Conservation (phyloP, 2,888 invertebrate species). For the Nasonia oneida region DNA sequence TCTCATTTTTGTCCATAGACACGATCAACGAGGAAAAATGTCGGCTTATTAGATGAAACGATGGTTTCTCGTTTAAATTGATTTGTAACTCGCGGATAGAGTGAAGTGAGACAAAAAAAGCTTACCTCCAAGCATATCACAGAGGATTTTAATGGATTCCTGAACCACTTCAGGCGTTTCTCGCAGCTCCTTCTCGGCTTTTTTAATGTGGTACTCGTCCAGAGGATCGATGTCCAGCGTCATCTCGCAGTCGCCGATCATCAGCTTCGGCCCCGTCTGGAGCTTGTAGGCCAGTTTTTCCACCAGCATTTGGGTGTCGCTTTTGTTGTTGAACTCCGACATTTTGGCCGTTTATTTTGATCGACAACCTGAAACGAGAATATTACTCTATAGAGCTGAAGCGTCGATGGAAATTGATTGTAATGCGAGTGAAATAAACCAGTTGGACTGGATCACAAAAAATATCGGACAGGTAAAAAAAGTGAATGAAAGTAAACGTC, state of each 20-base stretch:
- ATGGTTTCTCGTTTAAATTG: background rate
- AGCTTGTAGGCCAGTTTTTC: constrained; percentile 11
- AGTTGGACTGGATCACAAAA: background rate
- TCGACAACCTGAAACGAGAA: background rate
- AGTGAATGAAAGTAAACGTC: too few species aligned
- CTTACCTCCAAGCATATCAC: constrained; percentile 79
- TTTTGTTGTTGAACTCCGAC: background rate
- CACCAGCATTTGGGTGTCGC: background rate
- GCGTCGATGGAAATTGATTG: background rate
- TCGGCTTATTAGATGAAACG: background rate
- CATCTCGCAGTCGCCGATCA: constrained; percentile 28
- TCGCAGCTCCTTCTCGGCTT: constrained; percentile 85
- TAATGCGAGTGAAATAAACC: background rate
- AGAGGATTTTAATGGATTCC: constrained; percentile 82
- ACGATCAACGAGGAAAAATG: background rate
- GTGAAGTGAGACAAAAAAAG: background rate
- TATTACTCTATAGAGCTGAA: too few species aligned
- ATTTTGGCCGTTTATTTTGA: background rate
- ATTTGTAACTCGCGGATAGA: too few species aligned
- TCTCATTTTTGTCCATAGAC: background rate
- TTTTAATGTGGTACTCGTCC: constrained; percentile 82
- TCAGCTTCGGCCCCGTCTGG: background rate
- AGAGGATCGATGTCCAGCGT: constrained; percentile 83
- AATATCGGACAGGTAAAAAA: too few species aligned
- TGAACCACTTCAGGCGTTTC: constrained; percentile 86